Evolutionary conservation across 2,113 vertebrate genomes (phyloP).

Genomic region (Aspiorhynchus laticeps): DNA sequence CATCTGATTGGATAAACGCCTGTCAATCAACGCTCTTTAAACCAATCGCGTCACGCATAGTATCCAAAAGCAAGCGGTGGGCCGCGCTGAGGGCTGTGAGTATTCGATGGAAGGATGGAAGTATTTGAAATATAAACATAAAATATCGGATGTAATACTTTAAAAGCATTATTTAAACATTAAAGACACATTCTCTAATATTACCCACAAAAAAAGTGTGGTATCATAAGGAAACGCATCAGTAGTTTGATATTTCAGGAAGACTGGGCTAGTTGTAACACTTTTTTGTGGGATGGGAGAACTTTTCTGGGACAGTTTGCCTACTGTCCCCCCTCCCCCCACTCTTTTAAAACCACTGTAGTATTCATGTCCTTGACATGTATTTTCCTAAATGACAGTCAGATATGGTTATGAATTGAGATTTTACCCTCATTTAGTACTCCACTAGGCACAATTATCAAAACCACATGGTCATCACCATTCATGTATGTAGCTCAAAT

Average conservation of each 20-base stretch:
- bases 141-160: neutral
- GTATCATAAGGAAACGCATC: neutral
- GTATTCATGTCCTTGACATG: neutral
- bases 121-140: neutral
- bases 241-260: neutral
- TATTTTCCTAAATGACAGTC: neutral
- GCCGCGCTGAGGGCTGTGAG: neutral
- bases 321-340: too few relatives aligned
- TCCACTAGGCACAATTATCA: too few relatives aligned
- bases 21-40: constrained; percentile 52
- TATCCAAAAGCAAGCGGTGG: neutral
- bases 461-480: neutral
- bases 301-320: neutral
- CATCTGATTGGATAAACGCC: constrained; percentile 52
- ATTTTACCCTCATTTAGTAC: too few relatives aligned
- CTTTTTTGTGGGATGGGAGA: neutral
- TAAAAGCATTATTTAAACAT: neutral
- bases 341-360: neutral
- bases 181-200: neutral
- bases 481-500: neutral
- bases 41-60: constrained; percentile 53
- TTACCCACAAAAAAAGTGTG: neutral
- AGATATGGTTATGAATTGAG: too few relatives aligned
- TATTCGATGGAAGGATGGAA: neutral
- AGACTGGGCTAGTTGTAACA: neutral